Conservation (phyloP, 2,888 invertebrate genomes). For the Julus scandinavius region DNA sequence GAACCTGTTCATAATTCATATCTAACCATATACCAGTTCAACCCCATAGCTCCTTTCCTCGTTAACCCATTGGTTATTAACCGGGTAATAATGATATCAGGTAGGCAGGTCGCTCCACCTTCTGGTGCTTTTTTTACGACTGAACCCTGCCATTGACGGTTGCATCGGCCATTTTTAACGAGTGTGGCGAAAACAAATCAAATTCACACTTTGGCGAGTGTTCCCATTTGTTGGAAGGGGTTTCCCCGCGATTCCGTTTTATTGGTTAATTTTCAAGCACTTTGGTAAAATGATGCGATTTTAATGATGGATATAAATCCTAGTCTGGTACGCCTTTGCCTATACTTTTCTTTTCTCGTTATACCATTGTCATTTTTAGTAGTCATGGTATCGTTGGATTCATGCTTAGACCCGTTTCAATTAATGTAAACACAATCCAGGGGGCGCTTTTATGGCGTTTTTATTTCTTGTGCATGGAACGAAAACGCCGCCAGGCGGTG, state of each 20-base stretch:
- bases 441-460: constrained; percentile 5
- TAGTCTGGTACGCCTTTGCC: constrained; percentile 5
- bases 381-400: not conserved
- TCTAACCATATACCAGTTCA: not conserved
- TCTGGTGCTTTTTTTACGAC: constrained; percentile 21
- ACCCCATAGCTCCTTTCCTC: not conserved
- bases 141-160: not conserved
- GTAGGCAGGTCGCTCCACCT: constrained; percentile 32
- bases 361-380: constrained; percentile 3
- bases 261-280: constrained; percentile 40
- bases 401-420: not conserved
- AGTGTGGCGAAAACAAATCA: constrained; percentile 29
- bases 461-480: not conserved
- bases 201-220: constrained; percentile 27
- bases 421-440: constrained; percentile 39
- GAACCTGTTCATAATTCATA: not conserved
- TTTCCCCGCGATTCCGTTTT: constrained; percentile 19
- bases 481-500: not conserved
- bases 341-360: constrained; percentile 23
- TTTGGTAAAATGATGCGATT: constrained; percentile 30
- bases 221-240: constrained; percentile 32
- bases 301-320: constrained; percentile 22
- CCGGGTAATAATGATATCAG: not conserved
- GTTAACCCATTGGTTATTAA: constrained; percentile 39
- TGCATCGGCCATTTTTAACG: constrained; percentile 2